Conservation (phyloP, 2,888 invertebrate species). For the Cancer borealis region DNA sequence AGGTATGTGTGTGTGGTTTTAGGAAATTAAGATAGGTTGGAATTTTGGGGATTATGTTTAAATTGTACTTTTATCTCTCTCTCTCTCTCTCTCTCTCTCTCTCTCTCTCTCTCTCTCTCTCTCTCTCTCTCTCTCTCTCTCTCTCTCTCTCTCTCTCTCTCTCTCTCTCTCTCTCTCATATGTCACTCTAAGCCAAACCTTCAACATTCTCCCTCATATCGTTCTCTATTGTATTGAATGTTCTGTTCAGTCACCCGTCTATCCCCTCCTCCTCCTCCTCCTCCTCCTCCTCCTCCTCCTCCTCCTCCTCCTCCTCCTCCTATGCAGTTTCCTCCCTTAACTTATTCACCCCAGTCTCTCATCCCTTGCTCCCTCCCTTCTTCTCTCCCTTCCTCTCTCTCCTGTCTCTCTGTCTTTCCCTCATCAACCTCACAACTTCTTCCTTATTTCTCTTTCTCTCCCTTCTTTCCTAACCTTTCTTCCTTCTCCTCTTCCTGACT, state of each 20-base stretch:
- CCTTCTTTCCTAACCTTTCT: not conserved
- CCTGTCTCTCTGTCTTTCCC: not conserved
- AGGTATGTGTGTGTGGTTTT: too few species aligned
- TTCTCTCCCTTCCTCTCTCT: not conserved
- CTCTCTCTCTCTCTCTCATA: not conserved
- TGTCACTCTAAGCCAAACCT: not conserved
- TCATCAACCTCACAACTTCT: not conserved
- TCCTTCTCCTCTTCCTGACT: not conserved
- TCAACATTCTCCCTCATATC: not conserved
- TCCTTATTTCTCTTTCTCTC: not conserved
- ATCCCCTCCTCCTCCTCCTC: not conserved
- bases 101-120: constrained; percentile 20
- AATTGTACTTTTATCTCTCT: not conserved
- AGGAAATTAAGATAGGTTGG: too few species aligned
- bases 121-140: constrained; percentile 27
- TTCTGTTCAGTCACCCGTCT: not conserved
- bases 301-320: not conserved
- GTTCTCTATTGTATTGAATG: not conserved
- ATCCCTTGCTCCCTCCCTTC: not conserved
- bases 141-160: constrained; percentile 32
- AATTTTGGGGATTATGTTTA: too few species aligned
- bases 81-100: constrained; percentile 20
- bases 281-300: not conserved
- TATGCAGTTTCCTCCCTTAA: not conserved
- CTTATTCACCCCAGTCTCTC: constrained; percentile 11